phyloP scores from a whole-genome alignment of 2,888 invertebrate genomes.

The Hydriomena furcata region DNA sequence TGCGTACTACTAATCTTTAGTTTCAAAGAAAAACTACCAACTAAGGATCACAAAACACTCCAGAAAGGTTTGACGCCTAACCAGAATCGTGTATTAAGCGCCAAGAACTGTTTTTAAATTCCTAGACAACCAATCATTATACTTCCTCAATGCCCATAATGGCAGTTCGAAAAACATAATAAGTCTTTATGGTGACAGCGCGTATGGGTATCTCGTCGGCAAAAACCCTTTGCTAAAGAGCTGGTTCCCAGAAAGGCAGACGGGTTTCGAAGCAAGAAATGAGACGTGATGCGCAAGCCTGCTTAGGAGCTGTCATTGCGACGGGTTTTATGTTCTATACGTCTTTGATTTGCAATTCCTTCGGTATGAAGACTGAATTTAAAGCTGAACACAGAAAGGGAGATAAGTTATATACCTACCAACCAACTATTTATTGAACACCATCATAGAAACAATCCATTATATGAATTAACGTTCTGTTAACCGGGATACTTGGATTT shows the following conservation, averaged over 20 bases:
- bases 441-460: too few species aligned
- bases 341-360: constrained; percentile 22
- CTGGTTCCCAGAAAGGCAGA: constrained; percentile 52
- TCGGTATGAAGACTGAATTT: background rate
- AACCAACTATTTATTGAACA: too few species aligned
- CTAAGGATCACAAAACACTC: background rate
- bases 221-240: constrained; percentile 38
- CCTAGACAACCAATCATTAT: constrained; percentile 12
- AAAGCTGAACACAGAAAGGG: background rate
- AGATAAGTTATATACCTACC: too few species aligned
- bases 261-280: constrained; percentile 52
- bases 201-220: constrained; percentile 12
- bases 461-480: too few species aligned
- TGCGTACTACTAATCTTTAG: too few species aligned
- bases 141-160: constrained; percentile 29
- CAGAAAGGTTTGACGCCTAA: background rate
- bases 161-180: constrained; percentile 13
- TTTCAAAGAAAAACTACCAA: background rate
- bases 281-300: constrained; percentile 53
- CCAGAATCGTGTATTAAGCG: background rate
- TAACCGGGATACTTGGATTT: too few species aligned
- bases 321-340: constrained; percentile 32
- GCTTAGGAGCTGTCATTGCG: constrained; percentile 38
- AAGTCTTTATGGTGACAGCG: constrained; percentile 18
- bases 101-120: constrained; percentile 13